Base-by-base conservation (phyloP, 2,113 vertebrate species). In the Smithornis capensis region DNA sequence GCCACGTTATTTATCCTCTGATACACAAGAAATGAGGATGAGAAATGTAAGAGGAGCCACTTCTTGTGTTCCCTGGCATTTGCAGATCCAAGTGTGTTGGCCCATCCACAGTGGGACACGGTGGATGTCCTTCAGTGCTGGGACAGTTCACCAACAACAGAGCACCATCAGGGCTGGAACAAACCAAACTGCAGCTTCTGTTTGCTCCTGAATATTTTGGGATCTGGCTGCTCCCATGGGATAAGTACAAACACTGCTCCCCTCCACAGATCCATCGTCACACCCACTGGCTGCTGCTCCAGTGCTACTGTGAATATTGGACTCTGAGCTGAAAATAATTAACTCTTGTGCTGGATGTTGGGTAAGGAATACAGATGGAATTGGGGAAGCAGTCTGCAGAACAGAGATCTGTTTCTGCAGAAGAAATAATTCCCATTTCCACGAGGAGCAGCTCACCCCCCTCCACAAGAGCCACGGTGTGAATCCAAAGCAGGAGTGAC, bases 321-420 rank as follows among this genome's bases (percentile, higher is more conserved):
- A 75, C 71, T 55, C 45, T 13, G 68, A 71, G 71, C 68, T 75
- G 82, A 59, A 77, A 83, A 38, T 64, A 60, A 95, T 94, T 76
- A 79, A 42, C 65, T 87, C 91, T 21, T 31, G 55, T 63, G 28
- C 38, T 59, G 64, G 42, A 17, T 70, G 50, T 40, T 69, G 69
- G 76, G 57, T 24, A 62, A 38, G 70, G 77, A 89, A 78, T 38
- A 56, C 59, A 70, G 65, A 47, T 68, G 44, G 37, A 87, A 68
- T 23, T 45, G 74, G 73, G 35, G 38, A 57, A 67, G 62, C 57
- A n/a, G 53, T 19, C 53, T 84, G 81, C 70, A 56, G 22, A 78
- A 65, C 8, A n/a, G 35, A 71, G 55, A 33, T 69, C 38, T 67
- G 79, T 63, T 38, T 40, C 56, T 64, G 78, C 50, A 56, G 56